phyloP scores from a whole-genome alignment of 2,113 vertebrate species.

The Lepisosteus osseus region DNA sequence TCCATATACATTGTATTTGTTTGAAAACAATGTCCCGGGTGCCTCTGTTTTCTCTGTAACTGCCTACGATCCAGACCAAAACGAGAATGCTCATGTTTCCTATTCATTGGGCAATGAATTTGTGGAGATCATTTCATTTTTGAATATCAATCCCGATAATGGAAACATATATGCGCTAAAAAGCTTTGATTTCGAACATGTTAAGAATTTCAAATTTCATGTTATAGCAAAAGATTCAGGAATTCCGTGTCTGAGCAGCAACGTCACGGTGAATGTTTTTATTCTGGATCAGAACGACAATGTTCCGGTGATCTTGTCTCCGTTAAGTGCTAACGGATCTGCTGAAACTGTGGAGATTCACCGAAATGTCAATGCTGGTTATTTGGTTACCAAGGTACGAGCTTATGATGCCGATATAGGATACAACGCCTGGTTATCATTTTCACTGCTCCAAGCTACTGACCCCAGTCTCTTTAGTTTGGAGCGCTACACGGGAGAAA shows the following conservation, averaged over 20 bases:
- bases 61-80: constrained; percentile 16
- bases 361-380: constrained; percentile 16
- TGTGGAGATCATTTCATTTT: neutral
- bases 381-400: constrained; percentile 28
- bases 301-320: constrained; percentile 27
- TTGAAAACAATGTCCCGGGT: constrained; percentile 40
- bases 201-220: constrained; percentile 23
- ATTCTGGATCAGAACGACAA: constrained; percentile 32
- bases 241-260: constrained; percentile 13
- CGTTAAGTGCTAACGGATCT: constrained; percentile 21
- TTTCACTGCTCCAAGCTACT: constrained; percentile 17
- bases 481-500: constrained; percentile 21
- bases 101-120: constrained; percentile 3
- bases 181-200: constrained; percentile 27
- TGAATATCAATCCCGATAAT: constrained; percentile 25
- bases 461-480: constrained; percentile 27
- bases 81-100: constrained; percentile 20
- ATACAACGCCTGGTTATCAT: constrained; percentile 27
- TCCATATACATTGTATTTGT: constrained; percentile 32
- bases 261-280: constrained; percentile 25
- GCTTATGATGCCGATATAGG: constrained; percentile 31
- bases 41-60: constrained; percentile 27
- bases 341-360: constrained; percentile 9
- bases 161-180: constrained; percentile 24
- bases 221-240: constrained; percentile 28